Base-by-base conservation (phyloP, 2,888 invertebrate genomes). In the Nasonovia ribisnigri region DNA sequence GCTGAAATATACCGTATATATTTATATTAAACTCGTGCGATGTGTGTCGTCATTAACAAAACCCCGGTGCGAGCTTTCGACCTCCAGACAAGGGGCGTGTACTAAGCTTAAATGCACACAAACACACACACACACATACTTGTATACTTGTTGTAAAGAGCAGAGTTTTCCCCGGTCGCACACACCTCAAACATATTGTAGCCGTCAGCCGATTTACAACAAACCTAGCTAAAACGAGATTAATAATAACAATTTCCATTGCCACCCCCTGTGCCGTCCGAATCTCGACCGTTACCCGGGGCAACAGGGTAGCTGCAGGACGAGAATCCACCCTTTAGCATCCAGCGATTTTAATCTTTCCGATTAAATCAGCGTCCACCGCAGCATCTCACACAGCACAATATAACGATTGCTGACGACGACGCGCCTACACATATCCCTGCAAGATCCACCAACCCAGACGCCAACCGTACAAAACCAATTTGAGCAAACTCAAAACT, bases 161-260 rank as follows among this genome's bases (percentile, higher is more conserved):
- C 20, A 77, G 36, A 77, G 77, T 77, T 77, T 77, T 77, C 36
- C 0, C 36, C 20, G 36, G 36, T 36, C 20, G 36, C 36, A 77
- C 20, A 77, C 54, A 89, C 42, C 48, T 43, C 67, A n/a, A 90
- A 90, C 46, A 29, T 88, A 60, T 88, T 92, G 88, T 51, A 20
- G 67, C 67, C 48, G 42, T 92, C 87, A 26, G 88, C 67, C 20
- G 77, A 77, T 91, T 67, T 46, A 51, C 60, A 91, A 51, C 48
- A 86, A 57, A 92, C 67, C n/a, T 88, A 20, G 67, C 88, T 51
- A 87, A 92, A 92, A 88, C 67, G 60, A 87, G 67, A 92, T 92
- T 92, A 92, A 88, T 88, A 51, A 87, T 92, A 92, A 87, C 87
- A 92, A 88, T 67, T 88, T 67, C 88, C 87, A 84, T 54, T 51